These are phyloP conservation scores for Pogonomyrmex barbatus DNA, from an alignment of 1,140 invertebrate species.

Conservation along the genomic window DNA sequence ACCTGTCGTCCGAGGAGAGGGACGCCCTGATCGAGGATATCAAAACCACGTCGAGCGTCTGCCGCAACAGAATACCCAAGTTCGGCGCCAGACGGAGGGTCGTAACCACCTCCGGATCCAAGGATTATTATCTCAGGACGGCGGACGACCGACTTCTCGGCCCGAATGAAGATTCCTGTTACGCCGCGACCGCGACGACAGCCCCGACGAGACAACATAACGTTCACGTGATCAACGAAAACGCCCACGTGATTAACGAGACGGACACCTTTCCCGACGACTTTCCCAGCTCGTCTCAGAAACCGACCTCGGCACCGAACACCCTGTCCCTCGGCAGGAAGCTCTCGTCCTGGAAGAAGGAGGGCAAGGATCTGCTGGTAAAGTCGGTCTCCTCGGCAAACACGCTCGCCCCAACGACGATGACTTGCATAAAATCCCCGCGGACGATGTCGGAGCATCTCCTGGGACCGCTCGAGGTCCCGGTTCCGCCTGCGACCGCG, in stretches of 20 bases:
- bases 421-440: constrained; percentile 85
- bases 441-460: constrained; percentile 85
- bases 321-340: constrained; percentile 73
- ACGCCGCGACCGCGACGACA: background rate
- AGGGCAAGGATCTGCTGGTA: constrained; percentile 79
- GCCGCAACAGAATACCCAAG: constrained; percentile 71
- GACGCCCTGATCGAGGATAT: constrained; percentile 77
- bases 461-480: constrained; percentile 81
- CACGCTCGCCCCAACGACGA: constrained; percentile 82
- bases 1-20: constrained; percentile 78
- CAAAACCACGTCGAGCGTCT: constrained; percentile 72
- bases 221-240: constrained; percentile 57
- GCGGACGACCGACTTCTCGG: constrained; percentile 24
- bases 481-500: constrained; percentile 70
- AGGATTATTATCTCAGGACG: constrained; percentile 18
- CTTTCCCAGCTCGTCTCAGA: constrained; percentile 27
- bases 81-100: constrained; percentile 66
- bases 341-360: constrained; percentile 75
- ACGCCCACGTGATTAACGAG: constrained; percentile 48
- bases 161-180: background rate
- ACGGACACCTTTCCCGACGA: constrained; percentile 37
- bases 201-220: constrained; percentile 36
- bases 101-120: constrained; percentile 40
- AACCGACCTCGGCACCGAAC: constrained; percentile 69
- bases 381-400: constrained; percentile 83